Percentiles rank a stretch among this genome's conserved stretches.
Conservation (phyloP, 2,113 vertebrate genomes). For the Ascaphus truei region DNA sequence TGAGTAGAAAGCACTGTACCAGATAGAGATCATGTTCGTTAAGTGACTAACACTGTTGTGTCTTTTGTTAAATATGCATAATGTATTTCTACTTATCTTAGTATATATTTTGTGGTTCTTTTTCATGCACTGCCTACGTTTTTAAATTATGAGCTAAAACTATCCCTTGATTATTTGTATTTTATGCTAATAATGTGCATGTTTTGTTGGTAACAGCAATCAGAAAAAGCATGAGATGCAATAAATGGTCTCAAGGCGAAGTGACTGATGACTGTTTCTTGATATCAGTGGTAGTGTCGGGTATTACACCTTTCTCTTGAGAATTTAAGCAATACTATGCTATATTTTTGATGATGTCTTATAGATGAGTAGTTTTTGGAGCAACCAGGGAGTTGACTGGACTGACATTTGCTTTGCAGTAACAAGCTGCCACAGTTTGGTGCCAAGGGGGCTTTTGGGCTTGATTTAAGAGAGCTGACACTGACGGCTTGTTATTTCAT, state of each 20-base stretch:
- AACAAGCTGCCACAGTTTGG: constrained; percentile 70
- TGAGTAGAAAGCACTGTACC: too few relatives aligned
- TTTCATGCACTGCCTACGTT: too few relatives aligned
- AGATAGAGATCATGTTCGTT: too few relatives aligned
- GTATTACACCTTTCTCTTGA: constrained; percentile 35
- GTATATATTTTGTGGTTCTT: too few relatives aligned
- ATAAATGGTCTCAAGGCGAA: neutral
- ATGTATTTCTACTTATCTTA: too few relatives aligned
- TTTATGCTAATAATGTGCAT: too few relatives aligned
- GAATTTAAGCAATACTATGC: constrained; percentile 15
- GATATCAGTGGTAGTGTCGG: neutral
- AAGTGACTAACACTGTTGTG: too few relatives aligned
- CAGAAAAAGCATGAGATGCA: too few relatives aligned
- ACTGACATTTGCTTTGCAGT: constrained; percentile 76
- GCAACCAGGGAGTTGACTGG: constrained; percentile 50
- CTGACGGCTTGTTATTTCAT: constrained; percentile 80
- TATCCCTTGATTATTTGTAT: too few relatives aligned
- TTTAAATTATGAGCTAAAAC: too few relatives aligned
- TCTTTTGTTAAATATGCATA: too few relatives aligned
- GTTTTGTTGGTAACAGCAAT: too few relatives aligned
- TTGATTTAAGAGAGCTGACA: constrained; percentile 77
- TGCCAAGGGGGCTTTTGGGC: constrained; percentile 70
- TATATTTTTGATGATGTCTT: constrained; percentile 18
- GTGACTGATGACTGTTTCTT: constrained; percentile 10
- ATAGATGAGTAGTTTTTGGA: constrained; percentile 47